Conservation (phyloP, 2,797 vertebrate species). For the Scleropages formosus region DNA sequence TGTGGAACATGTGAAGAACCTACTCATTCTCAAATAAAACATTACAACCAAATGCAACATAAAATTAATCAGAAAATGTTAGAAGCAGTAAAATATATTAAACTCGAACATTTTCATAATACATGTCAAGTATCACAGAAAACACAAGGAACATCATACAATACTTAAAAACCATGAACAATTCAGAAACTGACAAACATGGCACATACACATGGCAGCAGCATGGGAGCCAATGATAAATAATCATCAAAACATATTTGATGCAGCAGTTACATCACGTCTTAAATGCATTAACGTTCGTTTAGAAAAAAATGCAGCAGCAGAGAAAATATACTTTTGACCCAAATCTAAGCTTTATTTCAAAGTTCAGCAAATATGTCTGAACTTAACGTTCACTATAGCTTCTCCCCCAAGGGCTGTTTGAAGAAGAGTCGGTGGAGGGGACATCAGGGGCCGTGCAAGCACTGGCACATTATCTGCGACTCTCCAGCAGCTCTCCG, state of each 20-base stretch:
- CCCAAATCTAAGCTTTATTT: conserved; percentile 13
- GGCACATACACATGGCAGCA: conserved; percentile 66
- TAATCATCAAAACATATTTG: conserved; percentile 41
- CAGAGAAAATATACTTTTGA: conserved; percentile 20
- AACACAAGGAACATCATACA: conserved; percentile 22
- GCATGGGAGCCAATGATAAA: conserved; percentile 36
- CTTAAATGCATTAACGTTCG: conserved; percentile 30
- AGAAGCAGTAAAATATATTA: conserved; percentile 30
- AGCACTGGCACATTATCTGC: conserved; percentile 52
- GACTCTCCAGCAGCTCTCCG: conserved; percentile 60
- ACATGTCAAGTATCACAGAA: conserved; percentile 26
- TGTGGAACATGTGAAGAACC: conserved; percentile 24
- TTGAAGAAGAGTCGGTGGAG: neutral
- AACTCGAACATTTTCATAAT: conserved; percentile 22
- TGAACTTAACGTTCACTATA: conserved; percentile 1
- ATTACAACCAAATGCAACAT: conserved; percentile 39
- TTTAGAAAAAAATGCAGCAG: conserved; percentile 34
- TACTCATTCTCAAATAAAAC: conserved; percentile 39
- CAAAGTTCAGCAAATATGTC: neutral
- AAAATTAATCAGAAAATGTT: conserved; percentile 25
- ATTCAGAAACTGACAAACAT: conserved; percentile 43
- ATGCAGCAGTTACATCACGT: conserved; percentile 34
- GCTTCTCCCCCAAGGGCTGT: conserved; percentile 8
- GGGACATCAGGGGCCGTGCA: conserved; percentile 42
- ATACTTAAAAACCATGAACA: conserved; percentile 22